These are phyloP conservation scores for Turnix velox DNA, from an alignment of 2,113 vertebrate genomes.

Conservation along the genomic window DNA sequence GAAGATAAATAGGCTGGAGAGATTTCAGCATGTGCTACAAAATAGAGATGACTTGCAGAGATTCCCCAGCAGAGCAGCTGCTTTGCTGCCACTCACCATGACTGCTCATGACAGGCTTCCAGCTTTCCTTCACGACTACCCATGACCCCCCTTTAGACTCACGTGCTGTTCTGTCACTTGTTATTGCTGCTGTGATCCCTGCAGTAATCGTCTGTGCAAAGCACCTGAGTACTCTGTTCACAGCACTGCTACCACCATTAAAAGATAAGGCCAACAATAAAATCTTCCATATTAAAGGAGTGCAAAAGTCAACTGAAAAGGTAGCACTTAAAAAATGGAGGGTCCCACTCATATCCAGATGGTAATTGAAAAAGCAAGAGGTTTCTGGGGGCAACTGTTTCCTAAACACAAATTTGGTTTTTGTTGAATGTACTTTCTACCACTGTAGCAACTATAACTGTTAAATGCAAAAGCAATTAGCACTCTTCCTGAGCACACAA, in stretches of 20 bases:
- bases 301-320: not conserved
- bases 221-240: accelerated
- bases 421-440: not conserved
- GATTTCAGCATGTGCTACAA: not conserved
- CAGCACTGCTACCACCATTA: not conserved
- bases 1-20: not conserved
- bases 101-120: not conserved
- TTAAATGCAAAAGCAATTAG: not conserved
- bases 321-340: not conserved
- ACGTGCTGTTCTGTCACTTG: accelerated
- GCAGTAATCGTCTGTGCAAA: not conserved
- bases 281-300: not conserved
- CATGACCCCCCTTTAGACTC: not conserved
- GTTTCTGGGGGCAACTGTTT: not conserved
- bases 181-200: not conserved
- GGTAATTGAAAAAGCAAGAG: not conserved
- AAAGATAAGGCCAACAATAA: not conserved
- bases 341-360: not conserved
- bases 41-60: not conserved
- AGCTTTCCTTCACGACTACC: not conserved
- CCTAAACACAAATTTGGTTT: not conserved
- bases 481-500: not conserved
- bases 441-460: not conserved
- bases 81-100: not conserved
- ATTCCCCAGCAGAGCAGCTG: not conserved